Conservation (phyloP, 2,113 vertebrate genomes). For the Lontra canadensis region DNA sequence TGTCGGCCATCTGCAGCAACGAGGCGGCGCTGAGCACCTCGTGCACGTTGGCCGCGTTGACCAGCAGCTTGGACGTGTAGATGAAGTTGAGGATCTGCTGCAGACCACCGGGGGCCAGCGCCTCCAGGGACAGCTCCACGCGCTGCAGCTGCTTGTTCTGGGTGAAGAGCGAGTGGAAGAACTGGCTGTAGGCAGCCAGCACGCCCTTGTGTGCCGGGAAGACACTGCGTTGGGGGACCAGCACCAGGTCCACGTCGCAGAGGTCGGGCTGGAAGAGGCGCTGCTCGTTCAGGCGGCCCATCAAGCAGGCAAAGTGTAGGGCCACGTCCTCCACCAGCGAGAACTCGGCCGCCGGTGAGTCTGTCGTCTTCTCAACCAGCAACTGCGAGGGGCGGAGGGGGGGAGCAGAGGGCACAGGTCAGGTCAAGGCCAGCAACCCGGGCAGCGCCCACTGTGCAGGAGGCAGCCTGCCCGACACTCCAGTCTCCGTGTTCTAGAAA, state of each 20-base stretch:
- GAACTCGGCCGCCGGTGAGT: slow-evolving; percentile 94
- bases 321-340: slow-evolving; percentile 97
- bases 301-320: slow-evolving; percentile 96
- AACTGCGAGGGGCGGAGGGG: slow-evolving; percentile 82
- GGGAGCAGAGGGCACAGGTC: neutral
- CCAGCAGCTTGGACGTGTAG: slow-evolving; percentile 95
- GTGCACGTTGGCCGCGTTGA: slow-evolving; percentile 92
- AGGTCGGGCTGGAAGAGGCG: slow-evolving; percentile 96
- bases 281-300: slow-evolving; percentile 97
- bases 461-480: neutral
- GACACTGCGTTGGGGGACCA: slow-evolving; percentile 94
- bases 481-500: neutral
- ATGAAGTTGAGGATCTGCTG: slow-evolving; percentile 98
- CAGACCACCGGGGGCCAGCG: slow-evolving; percentile 92
- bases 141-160: slow-evolving; percentile 95
- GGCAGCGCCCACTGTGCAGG: neutral
- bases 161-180: slow-evolving; percentile 96
- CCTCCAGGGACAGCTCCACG: slow-evolving; percentile 93
- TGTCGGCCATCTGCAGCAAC: slow-evolving; percentile 95
- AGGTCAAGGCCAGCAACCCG: neutral
- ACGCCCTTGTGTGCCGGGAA: slow-evolving; percentile 96
- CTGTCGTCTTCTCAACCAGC: slow-evolving; percentile 97
- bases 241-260: slow-evolving; percentile 97
- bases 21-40: slow-evolving; percentile 93
- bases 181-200: slow-evolving; percentile 95